Evolutionary conservation across 2,113 vertebrate genomes (phyloP).

Genomic region (Etia nguti): DNA sequence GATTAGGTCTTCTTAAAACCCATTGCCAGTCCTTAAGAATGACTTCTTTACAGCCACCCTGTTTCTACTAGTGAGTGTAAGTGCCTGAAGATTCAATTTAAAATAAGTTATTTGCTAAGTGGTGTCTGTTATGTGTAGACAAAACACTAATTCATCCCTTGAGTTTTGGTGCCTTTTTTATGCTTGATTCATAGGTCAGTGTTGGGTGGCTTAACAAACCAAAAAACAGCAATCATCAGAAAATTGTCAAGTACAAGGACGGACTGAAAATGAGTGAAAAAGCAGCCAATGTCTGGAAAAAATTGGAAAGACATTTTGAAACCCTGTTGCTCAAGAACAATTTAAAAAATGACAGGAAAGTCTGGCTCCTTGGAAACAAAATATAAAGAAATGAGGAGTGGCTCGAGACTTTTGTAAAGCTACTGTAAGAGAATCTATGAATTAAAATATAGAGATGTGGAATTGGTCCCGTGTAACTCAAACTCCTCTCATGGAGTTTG

Average conservation of each 20-base stretch:
- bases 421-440: not conserved
- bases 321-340: fast-evolving
- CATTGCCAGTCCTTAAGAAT: not conserved
- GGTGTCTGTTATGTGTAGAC: not conserved
- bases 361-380: not conserved
- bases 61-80: not conserved
- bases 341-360: not conserved
- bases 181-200: not conserved
- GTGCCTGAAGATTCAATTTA: not conserved
- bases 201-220: not conserved
- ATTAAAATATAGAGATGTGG: not conserved
- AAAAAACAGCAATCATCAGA: not conserved
- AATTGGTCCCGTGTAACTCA: not conserved
- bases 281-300: not conserved
- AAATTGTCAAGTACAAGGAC: not conserved
- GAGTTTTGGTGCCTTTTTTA: not conserved
- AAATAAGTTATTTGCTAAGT: not conserved
- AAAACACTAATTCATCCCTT: not conserved
- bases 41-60: not conserved
- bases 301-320: not conserved
- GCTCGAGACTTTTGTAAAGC: not conserved
- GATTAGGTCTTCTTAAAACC: not conserved
- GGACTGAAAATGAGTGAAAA: not conserved
- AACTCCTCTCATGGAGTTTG: not conserved
- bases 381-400: not conserved